Evolutionary conservation across 2,888 invertebrate species (phyloP).

Genomic region (Exocentrus adspersus): DNA sequence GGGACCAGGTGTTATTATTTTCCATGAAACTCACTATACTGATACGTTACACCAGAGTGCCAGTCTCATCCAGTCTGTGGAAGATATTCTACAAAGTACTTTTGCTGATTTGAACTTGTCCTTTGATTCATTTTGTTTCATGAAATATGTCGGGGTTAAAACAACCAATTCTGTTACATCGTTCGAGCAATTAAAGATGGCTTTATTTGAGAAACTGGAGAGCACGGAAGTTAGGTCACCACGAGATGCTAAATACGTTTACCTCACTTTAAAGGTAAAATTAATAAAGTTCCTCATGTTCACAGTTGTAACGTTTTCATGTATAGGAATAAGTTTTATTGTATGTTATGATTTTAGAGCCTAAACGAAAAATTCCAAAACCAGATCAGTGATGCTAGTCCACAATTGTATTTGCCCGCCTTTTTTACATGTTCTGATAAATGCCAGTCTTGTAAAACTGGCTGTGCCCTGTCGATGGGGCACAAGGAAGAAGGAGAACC

Average conservation of each 20-base stretch:
- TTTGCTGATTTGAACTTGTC: constrained; percentile 72
- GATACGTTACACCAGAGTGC: constrained; percentile 70
- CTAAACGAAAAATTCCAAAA: constrained; percentile 81
- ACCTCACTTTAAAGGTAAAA: constrained; percentile 72
- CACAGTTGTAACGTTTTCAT: neutral
- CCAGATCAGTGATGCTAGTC: constrained; percentile 70
- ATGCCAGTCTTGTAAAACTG: constrained; percentile 75
- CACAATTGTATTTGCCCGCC: constrained; percentile 78
- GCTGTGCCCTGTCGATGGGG: constrained; percentile 75
- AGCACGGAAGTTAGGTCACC: constrained; percentile 78
- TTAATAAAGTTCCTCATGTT: too few species aligned
- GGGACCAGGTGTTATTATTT: constrained; percentile 80
- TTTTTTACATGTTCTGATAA: constrained; percentile 80
- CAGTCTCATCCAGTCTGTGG: constrained; percentile 69
- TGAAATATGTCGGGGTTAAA: constrained; percentile 75
- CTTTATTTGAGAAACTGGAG: constrained; percentile 71
- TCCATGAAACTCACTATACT: constrained; percentile 82
- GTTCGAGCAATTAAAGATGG: constrained; percentile 69
- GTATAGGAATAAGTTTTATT: neutral
- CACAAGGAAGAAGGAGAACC: constrained; percentile 71
- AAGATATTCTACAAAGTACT: constrained; percentile 70
- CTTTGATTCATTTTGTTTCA: constrained; percentile 77
- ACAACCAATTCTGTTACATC: constrained; percentile 67
- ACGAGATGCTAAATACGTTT: constrained; percentile 74
- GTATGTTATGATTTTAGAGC: constrained; percentile 59